A percentile compares a stretch with the other conserved stretches of the same genome.
phyloP scores from a whole-genome alignment of 2,797 vertebrate genomes.

The Tauraco hartlaubi region DNA sequence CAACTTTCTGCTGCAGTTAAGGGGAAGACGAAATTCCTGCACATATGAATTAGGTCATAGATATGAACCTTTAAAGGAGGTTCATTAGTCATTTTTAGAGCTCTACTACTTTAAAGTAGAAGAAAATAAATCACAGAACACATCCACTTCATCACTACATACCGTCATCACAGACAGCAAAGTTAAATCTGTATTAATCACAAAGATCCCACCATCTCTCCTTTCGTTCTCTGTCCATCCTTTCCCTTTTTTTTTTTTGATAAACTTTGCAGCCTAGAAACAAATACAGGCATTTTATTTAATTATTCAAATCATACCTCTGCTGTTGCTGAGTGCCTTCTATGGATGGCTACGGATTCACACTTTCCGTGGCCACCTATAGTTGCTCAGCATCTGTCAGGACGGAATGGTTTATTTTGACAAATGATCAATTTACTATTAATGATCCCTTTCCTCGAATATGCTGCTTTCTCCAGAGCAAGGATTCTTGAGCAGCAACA shows the following conservation, averaged over 20 bases:
- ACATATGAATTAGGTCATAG: conserved; percentile 56
- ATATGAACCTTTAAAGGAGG: conserved; percentile 41
- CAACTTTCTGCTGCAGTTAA: conserved; percentile 19
- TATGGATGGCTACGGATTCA: neutral
- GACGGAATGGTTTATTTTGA: neutral
- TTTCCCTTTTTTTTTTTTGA: neutral
- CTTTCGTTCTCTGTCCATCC: neutral
- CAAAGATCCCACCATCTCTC: neutral
- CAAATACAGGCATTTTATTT: neutral
- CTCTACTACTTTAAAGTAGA: conserved; percentile 33
- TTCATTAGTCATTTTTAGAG: conserved; percentile 69
- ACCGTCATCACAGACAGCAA: neutral
- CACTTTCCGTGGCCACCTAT: neutral
- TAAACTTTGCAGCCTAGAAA: neutral
- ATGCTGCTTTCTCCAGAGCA: neutral
- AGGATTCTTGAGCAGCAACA: neutral
- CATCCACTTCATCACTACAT: neutral
- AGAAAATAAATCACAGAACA: conserved; percentile 34
- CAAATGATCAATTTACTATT: neutral
- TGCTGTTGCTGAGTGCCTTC: neutral
- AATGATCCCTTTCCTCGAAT: neutral
- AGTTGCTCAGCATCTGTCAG: neutral
- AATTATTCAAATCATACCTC: neutral
- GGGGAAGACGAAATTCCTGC: conserved; percentile 45
- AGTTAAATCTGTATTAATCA: conserved; percentile 24